Evolutionary conservation across 2,113 vertebrate species (phyloP), one percentile per base, ranked within the genome.

Genomic region (Cynoglossus semilaevis): DNA sequence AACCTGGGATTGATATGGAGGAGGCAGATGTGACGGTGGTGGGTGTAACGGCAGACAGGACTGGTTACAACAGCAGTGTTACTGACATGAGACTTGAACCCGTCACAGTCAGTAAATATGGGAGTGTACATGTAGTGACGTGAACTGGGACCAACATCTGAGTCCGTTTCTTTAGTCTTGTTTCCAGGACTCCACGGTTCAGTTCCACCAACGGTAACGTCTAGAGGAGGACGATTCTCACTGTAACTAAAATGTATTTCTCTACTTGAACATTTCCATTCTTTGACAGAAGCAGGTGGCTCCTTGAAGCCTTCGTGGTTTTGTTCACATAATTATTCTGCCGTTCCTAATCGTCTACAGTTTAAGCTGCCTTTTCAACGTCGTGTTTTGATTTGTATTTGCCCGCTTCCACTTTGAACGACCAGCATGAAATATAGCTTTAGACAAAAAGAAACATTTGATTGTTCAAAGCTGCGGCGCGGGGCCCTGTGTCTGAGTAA

Each of bases 401-500:
- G 15, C 51, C 16, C 0, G 8, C 13, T 12, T 38, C 37, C 41
- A 46, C 11, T 40, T 15, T 51, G 16, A 34, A 11, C 17, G 16
- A n/a, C 68, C 15, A 19, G 15, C 7, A 34, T n/a, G 13, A 36
- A 13, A 9, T 36, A 22, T 53, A 29, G 7, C 62, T 11, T 46
- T 37, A 7, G 49, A 41, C 59, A 71, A 10, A 63, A 50, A 29
- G 63, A 74, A 63, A 5, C 15, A 42, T 49, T 49, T n/a, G 4
- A 40, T 36, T 1, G 57, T 51, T 59, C 62, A 56, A 73, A 60
- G 34, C 8, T 15, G 35, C 36, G 16, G 36, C 15, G 35, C 29
- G 1, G 43, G 53, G 35, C 42, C 7, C 12, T 14, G 6, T 14
- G 11, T n/a, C 46, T 57, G 6, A 14, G 34, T 40, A 40, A 11